Evolutionary conservation across 2,888 invertebrate genomes (phyloP).

Genomic region (Zaprionus bogoriensis): DNA sequence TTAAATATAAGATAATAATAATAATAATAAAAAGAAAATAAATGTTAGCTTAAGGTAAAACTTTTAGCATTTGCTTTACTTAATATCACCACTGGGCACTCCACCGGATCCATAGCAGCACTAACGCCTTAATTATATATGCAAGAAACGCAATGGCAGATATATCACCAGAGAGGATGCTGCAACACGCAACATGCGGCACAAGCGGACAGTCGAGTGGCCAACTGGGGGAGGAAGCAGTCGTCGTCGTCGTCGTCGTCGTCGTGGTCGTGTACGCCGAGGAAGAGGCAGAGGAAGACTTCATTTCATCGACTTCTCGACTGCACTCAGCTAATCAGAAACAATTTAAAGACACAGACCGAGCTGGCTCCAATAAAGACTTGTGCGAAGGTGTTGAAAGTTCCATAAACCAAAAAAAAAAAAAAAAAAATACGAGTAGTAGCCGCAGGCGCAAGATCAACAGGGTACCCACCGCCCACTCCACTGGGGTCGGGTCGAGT

Average conservation of each 20-base stretch:
- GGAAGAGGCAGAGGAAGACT: constrained; percentile 7
- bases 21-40: background rate
- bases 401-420: constrained; percentile 46
- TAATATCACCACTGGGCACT: constrained; percentile 40
- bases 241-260: too few species aligned
- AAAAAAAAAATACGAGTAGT: constrained; percentile 1
- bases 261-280: too few species aligned
- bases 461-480: background rate
- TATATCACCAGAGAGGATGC: constrained; percentile 65
- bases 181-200: constrained; percentile 44
- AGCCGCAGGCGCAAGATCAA: background rate
- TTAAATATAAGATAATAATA: too few species aligned
- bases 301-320: constrained; percentile 31
- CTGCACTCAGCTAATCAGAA: constrained; percentile 58
- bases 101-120: constrained; percentile 1
- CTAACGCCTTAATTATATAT: constrained; percentile 74
- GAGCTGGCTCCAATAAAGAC: constrained; percentile 46
- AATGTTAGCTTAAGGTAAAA: background rate
- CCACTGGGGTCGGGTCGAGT: constrained; percentile 37
- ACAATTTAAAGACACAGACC: constrained; percentile 52
- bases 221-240: background rate
- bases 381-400: constrained; percentile 74
- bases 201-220: background rate
- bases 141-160: constrained; percentile 66
- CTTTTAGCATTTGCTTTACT: background rate